Conservation (phyloP, 2,888 invertebrate genomes). For the Tiliacea aurago region DNA sequence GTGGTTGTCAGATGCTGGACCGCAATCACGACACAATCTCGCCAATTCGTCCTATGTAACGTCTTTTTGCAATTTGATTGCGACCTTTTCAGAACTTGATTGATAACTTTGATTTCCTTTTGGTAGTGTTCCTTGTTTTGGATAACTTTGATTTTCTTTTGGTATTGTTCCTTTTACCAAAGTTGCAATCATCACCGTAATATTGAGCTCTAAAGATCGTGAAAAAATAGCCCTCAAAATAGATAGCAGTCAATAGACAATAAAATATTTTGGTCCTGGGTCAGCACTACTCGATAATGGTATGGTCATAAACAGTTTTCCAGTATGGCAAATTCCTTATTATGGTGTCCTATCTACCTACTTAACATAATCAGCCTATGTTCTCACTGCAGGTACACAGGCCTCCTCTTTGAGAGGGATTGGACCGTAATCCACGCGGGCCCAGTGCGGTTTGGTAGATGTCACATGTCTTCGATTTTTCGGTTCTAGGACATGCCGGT, state of each 20-base stretch:
- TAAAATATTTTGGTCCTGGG: neutral
- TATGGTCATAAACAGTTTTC: neutral
- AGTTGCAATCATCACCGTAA: neutral
- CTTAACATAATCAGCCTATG: too few relatives aligned
- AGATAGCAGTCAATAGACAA: neutral
- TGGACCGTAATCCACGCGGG: too few relatives aligned
- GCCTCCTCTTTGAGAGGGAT: too few relatives aligned
- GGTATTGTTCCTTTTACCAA: neutral
- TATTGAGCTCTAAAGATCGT: neutral
- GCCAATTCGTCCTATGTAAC: conserved; percentile 44
- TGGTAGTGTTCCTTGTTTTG: conserved; percentile 7
- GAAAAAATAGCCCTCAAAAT: neutral
- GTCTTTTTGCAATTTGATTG: conserved; percentile 56
- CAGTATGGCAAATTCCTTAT: neutral
- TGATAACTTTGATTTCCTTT: conserved; percentile 47
- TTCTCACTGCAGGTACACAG: too few relatives aligned
- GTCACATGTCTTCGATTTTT: too few relatives aligned
- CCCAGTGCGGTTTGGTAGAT: too few relatives aligned
- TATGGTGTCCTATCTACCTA: neutral
- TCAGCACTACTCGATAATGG: neutral
- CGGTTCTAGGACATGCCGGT: too few relatives aligned
- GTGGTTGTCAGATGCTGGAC: conserved; percentile 59
- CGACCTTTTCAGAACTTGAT: conserved; percentile 49
- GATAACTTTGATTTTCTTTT: conserved; percentile 45
- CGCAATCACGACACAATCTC: conserved; percentile 59